Base-by-base conservation (phyloP, 2,113 vertebrate species). In the Gymnorhina tibicen region DNA sequence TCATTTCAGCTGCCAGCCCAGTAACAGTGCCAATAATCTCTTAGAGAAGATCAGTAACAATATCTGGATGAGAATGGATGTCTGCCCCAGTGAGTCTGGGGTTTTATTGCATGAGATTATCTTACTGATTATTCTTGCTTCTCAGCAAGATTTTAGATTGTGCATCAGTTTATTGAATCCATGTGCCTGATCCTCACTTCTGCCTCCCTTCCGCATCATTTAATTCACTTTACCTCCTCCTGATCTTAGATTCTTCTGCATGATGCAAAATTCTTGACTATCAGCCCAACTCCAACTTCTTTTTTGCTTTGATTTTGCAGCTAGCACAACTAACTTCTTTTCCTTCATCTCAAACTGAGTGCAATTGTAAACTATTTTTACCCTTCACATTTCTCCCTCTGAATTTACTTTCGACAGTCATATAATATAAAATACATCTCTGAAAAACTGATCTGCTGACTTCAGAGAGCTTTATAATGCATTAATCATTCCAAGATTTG, bases 121-220 rank as follows among this genome's bases (percentile, higher is more conserved):
- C 1, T 63, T 72, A 35, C 26, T 56, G 33, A 7, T 84, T 63
- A n/a, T 62, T 68, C 14, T 76, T 79, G 3, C 4, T 76, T 80
- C 35, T 86, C 27, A 28, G 7, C 10, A 60, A 44, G 39, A 26
- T 64, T 73, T 35, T 30, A 84, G 13, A 27, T 52, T 64, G 12
- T 28, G 16, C 7, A 16, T 60, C 13, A n/a, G 9, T 66, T 89
- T 21, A 17, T 42, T 83, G 23, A 86, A 69, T 50, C 15, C 22
- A 26, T 8, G 2, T 16, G 6, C 20, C 21, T 33, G 1, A 53
- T 32, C 7, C 13, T 82, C 33, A 19, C 4, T 69, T 75, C 35
- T 70, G 11, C 4, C 4, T 20, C 10, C 4, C 24, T 39, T 11
- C 12, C 1, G 0, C 11, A 14, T 58, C 3, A 49, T 14, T 56